Evolutionary conservation across 2,888 invertebrate genomes (phyloP), one percentile per base, ranked within the genome.

Genomic region (Encarsia formosa): DNA sequence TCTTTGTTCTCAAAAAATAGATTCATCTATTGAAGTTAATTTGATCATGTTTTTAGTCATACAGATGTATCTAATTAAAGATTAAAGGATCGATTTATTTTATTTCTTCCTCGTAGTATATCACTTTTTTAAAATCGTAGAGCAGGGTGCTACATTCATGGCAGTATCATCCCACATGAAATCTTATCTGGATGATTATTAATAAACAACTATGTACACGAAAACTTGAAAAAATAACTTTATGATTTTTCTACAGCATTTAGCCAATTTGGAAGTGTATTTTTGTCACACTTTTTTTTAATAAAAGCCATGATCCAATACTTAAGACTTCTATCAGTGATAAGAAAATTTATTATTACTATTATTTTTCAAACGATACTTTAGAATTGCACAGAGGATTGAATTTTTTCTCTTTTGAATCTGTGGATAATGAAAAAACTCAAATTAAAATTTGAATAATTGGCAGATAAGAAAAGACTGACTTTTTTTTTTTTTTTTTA

Each of bases 111-210:
- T 58, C 49, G 45, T 57, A 44, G 40, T 47, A 61, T 67, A 66
- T 69, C 67, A 65, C 66, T 65, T 63, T 43, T 57, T 60, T 60
- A 32, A 52, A 34, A 15, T 58, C 49, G 55, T 52, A 54, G 45
- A 67, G 63, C 63, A 66, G 65, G 64, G 65, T 68, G 65, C 64
- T 67, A 67, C 65, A 65, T 65, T 63, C 66, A 69, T 66, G 69
- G 70, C 70, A 71, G 69, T 70, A 67, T 70, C 63, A 67, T 67
- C 67, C 70, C 66, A 64, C 65, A 64, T 63, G 62, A 65, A 64
- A 65, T 65, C 66, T 62, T 63, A 58, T 68, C 66, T 45, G 56
- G 56, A 57, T 54, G 53, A 54, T 39, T 57, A 16, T 56, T 47
- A 24, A 45, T 53, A 56, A 34, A 54, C 48, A 19, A 54, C 53